Conservation (phyloP, 2,797 vertebrate species). For the Choloepus didactylus region DNA sequence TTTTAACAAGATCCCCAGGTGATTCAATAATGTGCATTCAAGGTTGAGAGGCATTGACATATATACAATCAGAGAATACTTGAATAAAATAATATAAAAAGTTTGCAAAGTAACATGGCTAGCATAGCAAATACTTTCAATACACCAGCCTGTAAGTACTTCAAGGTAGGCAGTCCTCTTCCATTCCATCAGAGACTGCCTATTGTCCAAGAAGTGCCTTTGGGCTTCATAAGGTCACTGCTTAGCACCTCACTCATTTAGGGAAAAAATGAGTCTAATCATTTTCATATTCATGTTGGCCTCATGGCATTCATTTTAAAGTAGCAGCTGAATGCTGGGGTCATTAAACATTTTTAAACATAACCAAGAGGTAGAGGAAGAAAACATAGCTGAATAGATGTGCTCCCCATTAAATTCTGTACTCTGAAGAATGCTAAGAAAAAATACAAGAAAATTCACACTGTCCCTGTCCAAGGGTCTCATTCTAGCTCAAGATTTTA, state of each 20-base stretch:
- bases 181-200: neutral
- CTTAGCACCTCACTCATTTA: neutral
- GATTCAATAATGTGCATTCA: neutral
- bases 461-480: neutral
- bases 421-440: neutral
- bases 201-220: neutral
- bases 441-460: slow-evolving; percentile 3
- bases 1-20: neutral
- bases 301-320: neutral
- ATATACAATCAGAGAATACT: neutral
- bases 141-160: neutral
- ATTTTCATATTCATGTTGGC: neutral
- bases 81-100: neutral
- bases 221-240: neutral
- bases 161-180: neutral
- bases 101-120: neutral
- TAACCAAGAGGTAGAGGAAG: neutral
- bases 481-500: slow-evolving; percentile 5
- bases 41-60: neutral
- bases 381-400: neutral
- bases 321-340: neutral
- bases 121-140: neutral
- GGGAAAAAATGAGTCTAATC: neutral
- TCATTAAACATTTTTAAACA: neutral
- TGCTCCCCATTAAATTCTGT: neutral